Base-by-base conservation (phyloP, 1,140 invertebrate genomes). In the Aradophagus sp. region DNA sequence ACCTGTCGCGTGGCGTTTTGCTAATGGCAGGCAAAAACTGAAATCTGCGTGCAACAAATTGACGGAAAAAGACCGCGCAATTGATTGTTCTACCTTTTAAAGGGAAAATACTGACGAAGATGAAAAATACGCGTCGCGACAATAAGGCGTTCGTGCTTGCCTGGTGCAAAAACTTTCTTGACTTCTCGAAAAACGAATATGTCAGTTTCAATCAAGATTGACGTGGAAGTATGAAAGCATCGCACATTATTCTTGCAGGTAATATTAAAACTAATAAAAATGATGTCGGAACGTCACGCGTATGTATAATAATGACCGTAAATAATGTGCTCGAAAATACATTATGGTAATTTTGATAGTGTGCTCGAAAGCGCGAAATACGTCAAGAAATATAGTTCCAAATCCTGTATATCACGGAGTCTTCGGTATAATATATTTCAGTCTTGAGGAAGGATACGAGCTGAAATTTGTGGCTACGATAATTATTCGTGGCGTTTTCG, bases 341-440 rank as follows among this genome's bases (percentile, higher is more conserved):
- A 65, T 65, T 65, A 55, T 65, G 61, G 50, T 65, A 65, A 65
- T 55, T 55, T 65, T 39, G 32, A 53, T 63, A 52, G 19, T 39
- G 32, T 47, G 32, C 23, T 31, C 27, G 17, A 14, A 45, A 45
- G 48, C 47, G 45, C 41, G 39, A 53, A 62, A 52, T 44, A 62
- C 47, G 45, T 62, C 31, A 62, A 31, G 45, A 62, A 62, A 55
- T 65, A 50, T 45, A 65, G 61, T 65, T 41, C 39, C 38, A n/a
- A 65, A 47, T 47, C 32, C 45, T 47, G 34, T 65, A 48, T 55
- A 55, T 55, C 26, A 47, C 16, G 31, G 15, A 53, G 34, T 31
- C 29, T 47, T 55, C 32, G 45, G 31, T 31, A 29, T 31, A 36
- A 52, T 65, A 47, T 65, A 65, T 47, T 45, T 47, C 41, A 39